Conservation (phyloP, 2,113 vertebrate species). For the Podarcis raffonei region DNA sequence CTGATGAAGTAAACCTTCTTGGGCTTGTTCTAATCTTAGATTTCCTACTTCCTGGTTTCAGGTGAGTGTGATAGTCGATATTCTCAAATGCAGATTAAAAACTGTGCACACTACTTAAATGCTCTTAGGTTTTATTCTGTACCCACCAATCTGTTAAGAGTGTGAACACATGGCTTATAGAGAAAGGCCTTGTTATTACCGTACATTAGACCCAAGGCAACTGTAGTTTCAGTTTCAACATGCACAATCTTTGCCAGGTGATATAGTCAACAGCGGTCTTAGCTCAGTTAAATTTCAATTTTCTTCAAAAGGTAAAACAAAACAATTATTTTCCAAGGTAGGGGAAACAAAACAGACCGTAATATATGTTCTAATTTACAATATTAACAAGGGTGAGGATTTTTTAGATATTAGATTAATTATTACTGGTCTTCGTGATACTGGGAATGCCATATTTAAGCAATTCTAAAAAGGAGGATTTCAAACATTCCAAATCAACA, state of each 20-base stretch:
- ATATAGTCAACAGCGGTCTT: constrained; percentile 18
- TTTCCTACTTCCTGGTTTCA: constrained; percentile 43
- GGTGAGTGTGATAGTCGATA: constrained; percentile 16
- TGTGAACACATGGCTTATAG: not conserved
- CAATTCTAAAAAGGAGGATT: constrained; percentile 9
- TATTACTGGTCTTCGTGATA: not conserved
- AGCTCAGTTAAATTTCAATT: constrained; percentile 16
- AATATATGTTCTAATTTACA: constrained; percentile 1
- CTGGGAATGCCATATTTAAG: not conserved
- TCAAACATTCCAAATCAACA: not conserved
- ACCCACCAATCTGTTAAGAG: not conserved
- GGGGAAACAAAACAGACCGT: not conserved
- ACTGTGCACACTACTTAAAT: not conserved
- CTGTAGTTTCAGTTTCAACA: not conserved
- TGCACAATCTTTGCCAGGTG: not conserved
- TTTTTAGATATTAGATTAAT: not conserved
- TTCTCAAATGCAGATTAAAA: rapidly evolving
- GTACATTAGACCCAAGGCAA: not conserved
- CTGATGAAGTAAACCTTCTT: constrained; percentile 15
- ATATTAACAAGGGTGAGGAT: rapidly evolving
- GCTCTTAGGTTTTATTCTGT: not conserved
- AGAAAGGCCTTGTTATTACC: not conserved
- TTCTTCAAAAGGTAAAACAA: not conserved
- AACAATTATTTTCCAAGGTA: not conserved
- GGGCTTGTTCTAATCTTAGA: constrained; percentile 30